Conservation (phyloP, 2,113 vertebrate species). For the Poicephalus gulielmi region DNA sequence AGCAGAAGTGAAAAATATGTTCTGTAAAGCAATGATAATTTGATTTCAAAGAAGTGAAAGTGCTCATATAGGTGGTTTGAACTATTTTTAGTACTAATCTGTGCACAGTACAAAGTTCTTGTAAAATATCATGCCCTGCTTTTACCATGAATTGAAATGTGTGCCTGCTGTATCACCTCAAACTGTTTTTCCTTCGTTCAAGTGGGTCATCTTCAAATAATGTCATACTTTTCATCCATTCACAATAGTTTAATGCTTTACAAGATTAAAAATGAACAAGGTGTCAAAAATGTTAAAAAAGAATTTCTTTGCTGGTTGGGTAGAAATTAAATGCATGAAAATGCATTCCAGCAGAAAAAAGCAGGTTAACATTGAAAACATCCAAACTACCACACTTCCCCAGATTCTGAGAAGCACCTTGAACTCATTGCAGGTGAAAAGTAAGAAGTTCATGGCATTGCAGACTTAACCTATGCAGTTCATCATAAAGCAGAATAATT, state of each 20-base stretch:
- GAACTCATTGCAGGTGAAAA: not conserved
- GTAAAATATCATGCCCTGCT: not conserved
- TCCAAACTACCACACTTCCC: not conserved
- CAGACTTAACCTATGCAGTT: not conserved
- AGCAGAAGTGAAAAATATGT: not conserved
- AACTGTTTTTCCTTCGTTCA: not conserved
- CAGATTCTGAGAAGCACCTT: not conserved
- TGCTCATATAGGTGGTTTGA: not conserved
- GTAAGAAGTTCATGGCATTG: not conserved
- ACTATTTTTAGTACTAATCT: not conserved
- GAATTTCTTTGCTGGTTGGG: not conserved
- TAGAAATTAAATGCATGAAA: not conserved
- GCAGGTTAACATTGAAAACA: not conserved
- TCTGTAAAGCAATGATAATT: not conserved
- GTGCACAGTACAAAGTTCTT: not conserved
- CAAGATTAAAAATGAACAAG: not conserved
- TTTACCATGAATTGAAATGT: not conserved
- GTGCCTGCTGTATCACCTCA: not conserved
- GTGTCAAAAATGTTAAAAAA: not conserved
- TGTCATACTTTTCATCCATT: not conserved
- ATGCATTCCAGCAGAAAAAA: not conserved
- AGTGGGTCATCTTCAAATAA: not conserved
- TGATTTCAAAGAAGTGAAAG: not conserved
- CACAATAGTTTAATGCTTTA: not conserved
- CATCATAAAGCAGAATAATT: not conserved